Conservation (phyloP, 2,797 vertebrate species). For the Phataginus tetradactyla region DNA sequence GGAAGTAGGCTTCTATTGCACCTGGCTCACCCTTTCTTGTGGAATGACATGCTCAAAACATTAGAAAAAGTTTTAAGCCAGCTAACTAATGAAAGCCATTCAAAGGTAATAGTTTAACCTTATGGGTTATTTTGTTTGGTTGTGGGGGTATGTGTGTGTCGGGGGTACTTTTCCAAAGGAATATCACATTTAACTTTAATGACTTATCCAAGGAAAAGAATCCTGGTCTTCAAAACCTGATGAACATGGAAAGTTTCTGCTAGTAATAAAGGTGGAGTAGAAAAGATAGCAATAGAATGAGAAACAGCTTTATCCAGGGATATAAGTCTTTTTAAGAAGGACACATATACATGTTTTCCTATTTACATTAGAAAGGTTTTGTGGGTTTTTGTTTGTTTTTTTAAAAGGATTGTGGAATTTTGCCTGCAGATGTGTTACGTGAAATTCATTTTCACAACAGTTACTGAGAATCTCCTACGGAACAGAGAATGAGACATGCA, state of each 20-base stretch:
- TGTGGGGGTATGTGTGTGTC: neutral
- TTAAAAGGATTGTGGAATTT: neutral
- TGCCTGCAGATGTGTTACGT: neutral
- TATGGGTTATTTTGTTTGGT: conserved; percentile 26
- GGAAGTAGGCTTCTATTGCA: neutral
- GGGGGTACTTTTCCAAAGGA: neutral
- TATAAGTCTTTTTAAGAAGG: conserved; percentile 12
- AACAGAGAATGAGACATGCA: neutral
- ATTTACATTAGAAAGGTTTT: neutral
- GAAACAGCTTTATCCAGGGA: neutral
- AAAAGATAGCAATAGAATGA: neutral
- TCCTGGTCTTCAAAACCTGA: conserved; percentile 48
- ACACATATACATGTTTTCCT: neutral
- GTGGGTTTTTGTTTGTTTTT: neutral
- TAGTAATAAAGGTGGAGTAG: neutral
- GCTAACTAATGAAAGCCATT: conserved; percentile 22
- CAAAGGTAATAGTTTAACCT: conserved; percentile 38
- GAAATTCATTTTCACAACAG: conserved; percentile 24
- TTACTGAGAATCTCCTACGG: neutral
- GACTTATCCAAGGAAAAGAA: conserved; percentile 12
- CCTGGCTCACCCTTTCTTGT: neutral
- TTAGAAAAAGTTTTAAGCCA: neutral
- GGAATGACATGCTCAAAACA: conserved; percentile 32
- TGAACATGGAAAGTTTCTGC: neutral
- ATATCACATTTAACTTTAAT: conserved; percentile 61